Percentiles rank a stretch among this genome's conserved stretches.
Evolutionary conservation across 2,888 invertebrate genomes (phyloP).

Genomic region (Chymomyza amoena): DNA sequence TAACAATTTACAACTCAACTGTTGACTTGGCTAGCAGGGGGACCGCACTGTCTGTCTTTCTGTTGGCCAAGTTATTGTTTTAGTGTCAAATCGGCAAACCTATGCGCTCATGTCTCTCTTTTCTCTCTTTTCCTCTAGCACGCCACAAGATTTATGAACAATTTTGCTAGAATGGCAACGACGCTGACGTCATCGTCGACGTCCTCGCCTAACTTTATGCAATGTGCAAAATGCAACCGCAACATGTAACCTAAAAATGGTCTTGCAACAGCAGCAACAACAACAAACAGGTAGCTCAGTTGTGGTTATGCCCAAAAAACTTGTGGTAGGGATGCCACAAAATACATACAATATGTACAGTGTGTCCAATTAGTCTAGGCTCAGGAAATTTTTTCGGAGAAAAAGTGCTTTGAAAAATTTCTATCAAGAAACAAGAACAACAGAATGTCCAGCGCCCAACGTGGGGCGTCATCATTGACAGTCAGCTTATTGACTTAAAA

Average conservation of each 20-base stretch:
- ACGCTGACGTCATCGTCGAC: constrained; percentile 3
- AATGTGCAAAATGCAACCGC: background rate
- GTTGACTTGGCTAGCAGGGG: background rate
- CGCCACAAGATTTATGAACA: constrained; percentile 47
- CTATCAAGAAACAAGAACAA: too few relatives aligned
- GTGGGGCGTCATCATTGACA: too few relatives aligned
- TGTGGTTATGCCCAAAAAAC: constrained; percentile 13
- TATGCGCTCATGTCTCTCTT: background rate
- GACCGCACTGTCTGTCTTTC: background rate
- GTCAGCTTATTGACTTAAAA: too few relatives aligned
- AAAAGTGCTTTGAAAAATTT: too few relatives aligned
- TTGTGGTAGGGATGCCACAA: constrained; percentile 9
- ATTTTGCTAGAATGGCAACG: constrained; percentile 22
- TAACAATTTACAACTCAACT: constrained; percentile 28
- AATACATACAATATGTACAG: background rate
- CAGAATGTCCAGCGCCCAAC: too few relatives aligned
- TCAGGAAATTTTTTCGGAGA: too few relatives aligned
- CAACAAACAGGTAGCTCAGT: background rate
- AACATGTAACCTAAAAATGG: constrained; percentile 8
- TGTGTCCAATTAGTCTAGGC: too few relatives aligned
- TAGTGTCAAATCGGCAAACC: constrained; percentile 34
- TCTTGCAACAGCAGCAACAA: background rate
- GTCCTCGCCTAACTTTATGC: constrained; percentile 28
- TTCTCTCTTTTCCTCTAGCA: background rate
- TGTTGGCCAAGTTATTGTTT: constrained; percentile 31